A percentile compares a stretch with the other conserved stretches of the same genome.
These are phyloP conservation scores for Lacerta agilis DNA, from an alignment of 2,797 vertebrate genomes.

Conservation along the genomic window DNA sequence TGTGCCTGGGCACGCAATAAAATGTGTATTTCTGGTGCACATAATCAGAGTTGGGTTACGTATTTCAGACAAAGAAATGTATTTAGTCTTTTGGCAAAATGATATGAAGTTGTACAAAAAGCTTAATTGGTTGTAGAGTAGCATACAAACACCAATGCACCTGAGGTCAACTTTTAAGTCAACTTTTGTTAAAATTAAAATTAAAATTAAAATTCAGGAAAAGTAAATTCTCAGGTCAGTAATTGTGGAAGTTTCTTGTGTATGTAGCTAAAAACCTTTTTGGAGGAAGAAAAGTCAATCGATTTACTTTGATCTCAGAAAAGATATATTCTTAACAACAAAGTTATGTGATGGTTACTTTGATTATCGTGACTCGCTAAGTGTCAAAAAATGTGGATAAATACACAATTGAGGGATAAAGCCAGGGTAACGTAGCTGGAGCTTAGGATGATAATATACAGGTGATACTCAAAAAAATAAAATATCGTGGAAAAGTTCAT, in stretches of 20 bases:
- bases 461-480: no score
- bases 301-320: not conserved
- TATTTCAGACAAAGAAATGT: not conserved
- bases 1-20: not conserved
- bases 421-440: not conserved
- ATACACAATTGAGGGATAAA: not conserved
- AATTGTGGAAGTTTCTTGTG: not conserved
- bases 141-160: constrained; percentile 19
- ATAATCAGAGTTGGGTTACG: constrained; percentile 33
- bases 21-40: constrained; percentile 22
- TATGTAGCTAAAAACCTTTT: not conserved
- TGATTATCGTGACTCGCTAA: not conserved
- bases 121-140: constrained; percentile 32
- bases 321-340: not conserved
- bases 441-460: not conserved
- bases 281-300: not conserved
- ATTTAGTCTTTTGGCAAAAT: constrained; percentile 34
- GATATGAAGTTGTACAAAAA: constrained; percentile 20
- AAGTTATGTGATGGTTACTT: not conserved
- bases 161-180: not conserved
- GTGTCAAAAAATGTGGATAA: not conserved
- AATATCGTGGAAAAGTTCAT: no score
- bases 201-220: not conserved
- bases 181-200: constrained; percentile 31
- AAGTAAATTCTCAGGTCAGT: not conserved